Evolutionary conservation across 2,113 vertebrate species (phyloP).

Genomic region (Coregonus clupeaformis): DNA sequence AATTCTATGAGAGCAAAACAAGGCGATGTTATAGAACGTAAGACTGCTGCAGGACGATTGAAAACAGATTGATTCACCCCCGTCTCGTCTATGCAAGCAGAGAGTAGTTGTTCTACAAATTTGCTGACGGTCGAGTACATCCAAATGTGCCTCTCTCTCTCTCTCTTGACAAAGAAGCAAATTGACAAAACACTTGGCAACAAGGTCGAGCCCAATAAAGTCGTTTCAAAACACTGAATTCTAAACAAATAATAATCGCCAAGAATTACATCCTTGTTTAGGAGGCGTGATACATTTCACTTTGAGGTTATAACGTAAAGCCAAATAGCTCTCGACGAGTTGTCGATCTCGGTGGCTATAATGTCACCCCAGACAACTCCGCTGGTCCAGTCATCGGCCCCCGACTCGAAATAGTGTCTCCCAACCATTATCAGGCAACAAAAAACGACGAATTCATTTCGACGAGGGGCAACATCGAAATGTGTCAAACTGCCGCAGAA

Average conservation of each 20-base stretch:
- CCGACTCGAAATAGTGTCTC: not conserved
- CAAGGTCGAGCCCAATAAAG: conserved; percentile 66
- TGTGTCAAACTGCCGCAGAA: too few species aligned
- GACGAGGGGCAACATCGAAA: too few species aligned
- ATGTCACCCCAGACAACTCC: conserved; percentile 62
- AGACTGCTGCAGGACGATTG: conserved; percentile 4
- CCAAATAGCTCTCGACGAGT: conserved; percentile 13
- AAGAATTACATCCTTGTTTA: not conserved
- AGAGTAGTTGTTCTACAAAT: conserved; percentile 33
- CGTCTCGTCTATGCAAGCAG: conserved; percentile 22
- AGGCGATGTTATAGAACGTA: conserved; percentile 41
- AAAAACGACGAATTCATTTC: too few species aligned
- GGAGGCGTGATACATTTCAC: conserved; percentile 6
- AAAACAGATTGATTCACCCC: conserved; percentile 55
- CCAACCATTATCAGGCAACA: too few species aligned
- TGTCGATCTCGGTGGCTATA: conserved; percentile 45
- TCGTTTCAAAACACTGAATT: not conserved
- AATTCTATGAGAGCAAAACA: not conserved
- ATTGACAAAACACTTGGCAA: conserved; percentile 59
- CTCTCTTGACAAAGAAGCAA: conserved; percentile 68
- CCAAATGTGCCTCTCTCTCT: too few species aligned
- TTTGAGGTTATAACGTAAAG: not conserved
- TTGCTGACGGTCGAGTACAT: conserved; percentile 49
- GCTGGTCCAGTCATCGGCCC: conserved; percentile 30
- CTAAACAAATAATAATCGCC: not conserved